phyloP scores from a whole-genome alignment of 2,888 invertebrate genomes.

The Cheilosia soror region DNA sequence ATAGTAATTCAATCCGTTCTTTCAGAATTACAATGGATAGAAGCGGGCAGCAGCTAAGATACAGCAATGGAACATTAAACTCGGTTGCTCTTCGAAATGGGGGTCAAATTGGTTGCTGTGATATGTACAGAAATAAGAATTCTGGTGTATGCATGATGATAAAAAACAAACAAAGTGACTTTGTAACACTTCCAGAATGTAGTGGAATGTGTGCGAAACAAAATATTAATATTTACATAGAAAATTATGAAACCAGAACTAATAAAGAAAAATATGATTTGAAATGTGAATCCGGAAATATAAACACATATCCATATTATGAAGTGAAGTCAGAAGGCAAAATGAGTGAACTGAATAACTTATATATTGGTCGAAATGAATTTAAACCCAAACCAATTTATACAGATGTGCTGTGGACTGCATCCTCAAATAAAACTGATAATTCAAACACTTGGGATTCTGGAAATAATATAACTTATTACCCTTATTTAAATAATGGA shows the following conservation, averaged over 20 bases:
- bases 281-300: background rate
- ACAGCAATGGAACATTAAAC: constrained; percentile 28
- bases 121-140: constrained; percentile 34
- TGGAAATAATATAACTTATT: constrained; percentile 32
- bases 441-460: constrained; percentile 16
- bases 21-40: constrained; percentile 47
- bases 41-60: constrained; percentile 38
- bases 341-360: constrained; percentile 15
- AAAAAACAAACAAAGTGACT: constrained; percentile 15
- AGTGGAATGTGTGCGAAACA: constrained; percentile 44
- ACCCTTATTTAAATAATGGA: constrained; percentile 41
- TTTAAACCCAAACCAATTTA: constrained; percentile 19
- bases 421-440: constrained; percentile 6
- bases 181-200: constrained; percentile 21
- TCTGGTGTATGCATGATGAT: constrained; percentile 29
- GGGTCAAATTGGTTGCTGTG: constrained; percentile 19
- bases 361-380: constrained; percentile 17
- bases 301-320: constrained; percentile 20
- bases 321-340: constrained; percentile 13
- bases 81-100: constrained; percentile 23
- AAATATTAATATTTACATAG: constrained; percentile 55
- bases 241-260: constrained; percentile 35
- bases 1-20: background rate
- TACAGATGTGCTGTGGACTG: constrained; percentile 30
- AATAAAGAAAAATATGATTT: constrained; percentile 18